Evolutionary conservation across 2,797 vertebrate species (phyloP), one percentile per base, ranked within the genome.

Genomic region (Erethizon dorsatum): DNA sequence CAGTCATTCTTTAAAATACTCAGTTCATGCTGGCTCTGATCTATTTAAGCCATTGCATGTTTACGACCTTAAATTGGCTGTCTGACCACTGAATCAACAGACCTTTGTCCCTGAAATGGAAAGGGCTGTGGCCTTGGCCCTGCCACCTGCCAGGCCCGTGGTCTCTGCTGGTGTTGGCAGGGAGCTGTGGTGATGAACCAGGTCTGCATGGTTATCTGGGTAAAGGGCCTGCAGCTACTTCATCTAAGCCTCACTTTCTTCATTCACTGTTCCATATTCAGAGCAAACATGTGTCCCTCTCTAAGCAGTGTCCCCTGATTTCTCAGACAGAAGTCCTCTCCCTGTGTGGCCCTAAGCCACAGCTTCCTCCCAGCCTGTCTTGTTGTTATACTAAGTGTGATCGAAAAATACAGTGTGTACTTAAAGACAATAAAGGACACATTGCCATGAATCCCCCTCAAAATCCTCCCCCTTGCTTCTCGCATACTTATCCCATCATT

Each of bases 401-500:
- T 22, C 3, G n/a, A 20, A 37, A 69, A 37, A 9, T 17, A 37
- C 67, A 69, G 0, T 10, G n/a, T 20, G n/a, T 18, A 69, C n/a
- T 69, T 37, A 37, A 22, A 69, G 37, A 22, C 67, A 37, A 9
- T 37, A 1, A 20, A 37, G 67, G 67, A 69, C n/a, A 15, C 18
- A 37, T 0, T 20, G 67, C n/a, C 18, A 11, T 2, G 67, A 65
- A 37, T 67, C 14, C n/a, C n/a, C 18, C 67, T 69, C 18, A 9
- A 10, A 69, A 8, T 20, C 67, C 67, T 22, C 67, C 17, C 15
- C n/a, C 67, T 69, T 0, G 33, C 18, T n/a, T 9, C n/a, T 20
- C n/a, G 22, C 67, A 22, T 18, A 37, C n/a, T 0, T 5, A 5
- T 22, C n/a, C n/a, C 14, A 4, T 37, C n/a, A 0, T n/a, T 37